Percentiles rank a stretch among this genome's conserved stretches.
Conservation (phyloP, 2,888 invertebrate genomes). For the Pseudolycoriella hygida region DNA sequence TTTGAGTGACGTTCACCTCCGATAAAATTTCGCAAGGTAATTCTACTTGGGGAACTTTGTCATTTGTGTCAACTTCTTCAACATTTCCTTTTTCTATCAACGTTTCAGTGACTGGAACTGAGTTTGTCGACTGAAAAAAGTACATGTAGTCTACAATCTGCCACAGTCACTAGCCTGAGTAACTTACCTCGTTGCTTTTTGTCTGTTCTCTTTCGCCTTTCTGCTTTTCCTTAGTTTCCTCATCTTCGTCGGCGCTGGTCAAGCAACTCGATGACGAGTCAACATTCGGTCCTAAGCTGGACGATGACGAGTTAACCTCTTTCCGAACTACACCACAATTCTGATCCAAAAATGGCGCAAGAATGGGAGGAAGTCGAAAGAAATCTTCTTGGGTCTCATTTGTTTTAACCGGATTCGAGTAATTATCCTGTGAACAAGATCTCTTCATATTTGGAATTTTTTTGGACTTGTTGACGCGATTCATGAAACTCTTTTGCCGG, state of each 20-base stretch:
- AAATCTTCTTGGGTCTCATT: conserved; percentile 25
- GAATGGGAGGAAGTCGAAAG: conserved; percentile 49
- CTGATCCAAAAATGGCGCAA: conserved; percentile 44
- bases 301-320: conserved; percentile 32
- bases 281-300: conserved; percentile 50
- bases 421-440: conserved; percentile 10
- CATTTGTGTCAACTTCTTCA: no score
- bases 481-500: conserved; percentile 7
- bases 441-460: conserved; percentile 4
- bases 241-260: conserved; percentile 28
- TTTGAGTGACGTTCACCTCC: no score
- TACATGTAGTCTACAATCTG: no score
- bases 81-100: no score
- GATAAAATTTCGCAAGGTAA: no score
- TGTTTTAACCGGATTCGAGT: background rate
- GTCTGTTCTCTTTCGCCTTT: no score
- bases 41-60: no score
- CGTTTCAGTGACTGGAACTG: no score
- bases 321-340: conserved; percentile 8
- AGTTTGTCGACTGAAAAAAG: no score
- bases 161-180: no score
- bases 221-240: conserved; percentile 13
- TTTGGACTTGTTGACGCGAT: conserved; percentile 1
- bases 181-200: background rate
- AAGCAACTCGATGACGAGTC: conserved; percentile 47